Evolutionary conservation across 2,113 vertebrate genomes (phyloP).

Genomic region (Peromyscus leucopus): DNA sequence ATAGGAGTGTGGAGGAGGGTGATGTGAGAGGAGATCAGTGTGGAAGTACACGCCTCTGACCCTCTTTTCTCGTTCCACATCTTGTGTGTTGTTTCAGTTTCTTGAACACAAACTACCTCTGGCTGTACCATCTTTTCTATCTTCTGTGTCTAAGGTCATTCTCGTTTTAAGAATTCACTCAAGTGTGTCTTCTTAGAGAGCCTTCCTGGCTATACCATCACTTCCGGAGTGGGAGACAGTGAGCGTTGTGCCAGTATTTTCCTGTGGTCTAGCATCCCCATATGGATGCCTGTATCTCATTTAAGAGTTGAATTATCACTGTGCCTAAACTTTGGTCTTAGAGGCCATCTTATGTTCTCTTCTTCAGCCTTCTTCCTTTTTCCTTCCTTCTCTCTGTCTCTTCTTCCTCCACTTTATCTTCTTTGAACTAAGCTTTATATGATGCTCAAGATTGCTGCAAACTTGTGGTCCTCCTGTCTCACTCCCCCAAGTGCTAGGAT

Average conservation of each 20-base stretch:
- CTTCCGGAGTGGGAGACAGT: not conserved
- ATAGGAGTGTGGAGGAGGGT: not conserved
- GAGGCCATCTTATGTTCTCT: not conserved
- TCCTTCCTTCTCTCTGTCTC: too few species aligned
- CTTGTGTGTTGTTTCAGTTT: not conserved
- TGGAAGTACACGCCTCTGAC: not conserved
- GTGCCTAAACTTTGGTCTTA: not conserved
- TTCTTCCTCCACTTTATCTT: not conserved
- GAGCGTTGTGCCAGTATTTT: not conserved
- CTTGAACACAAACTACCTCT: not conserved
- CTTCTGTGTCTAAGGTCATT: not conserved
- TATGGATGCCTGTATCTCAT: not conserved
- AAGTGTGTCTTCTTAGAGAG: not conserved
- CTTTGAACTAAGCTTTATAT: not conserved
- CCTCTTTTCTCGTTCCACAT: not conserved
- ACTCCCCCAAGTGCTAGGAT: not conserved
- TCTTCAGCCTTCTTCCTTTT: not conserved
- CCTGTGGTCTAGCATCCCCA: not conserved
- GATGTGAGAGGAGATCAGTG: not conserved
- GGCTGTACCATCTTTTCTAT: not conserved
- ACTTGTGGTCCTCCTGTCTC: not conserved
- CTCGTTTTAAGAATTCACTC: not conserved
- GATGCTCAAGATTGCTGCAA: not conserved
- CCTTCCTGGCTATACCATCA: not conserved
- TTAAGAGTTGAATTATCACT: not conserved